A percentile compares a stretch with the other conserved stretches of the same genome.
Evolutionary conservation across 2,888 invertebrate genomes (phyloP).

Genomic region (Seladonia tumulorum): DNA sequence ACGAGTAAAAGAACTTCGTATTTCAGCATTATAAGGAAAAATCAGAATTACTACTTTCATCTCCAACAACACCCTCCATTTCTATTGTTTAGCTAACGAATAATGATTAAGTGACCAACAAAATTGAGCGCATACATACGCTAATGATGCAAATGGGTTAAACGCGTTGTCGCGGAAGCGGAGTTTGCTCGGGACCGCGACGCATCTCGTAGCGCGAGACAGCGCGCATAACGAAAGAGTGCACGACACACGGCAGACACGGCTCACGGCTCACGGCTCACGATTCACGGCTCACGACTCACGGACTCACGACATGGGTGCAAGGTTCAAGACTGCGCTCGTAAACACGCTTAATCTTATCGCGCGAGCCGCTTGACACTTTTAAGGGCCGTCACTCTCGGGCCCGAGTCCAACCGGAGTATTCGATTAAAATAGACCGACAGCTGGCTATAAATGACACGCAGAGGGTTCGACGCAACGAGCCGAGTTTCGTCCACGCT

Average conservation of each 20-base stretch:
- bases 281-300: not conserved
- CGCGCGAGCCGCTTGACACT: constrained; percentile 39
- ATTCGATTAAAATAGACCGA: constrained; percentile 50
- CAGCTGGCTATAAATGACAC: constrained; percentile 33
- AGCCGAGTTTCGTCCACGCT: not conserved
- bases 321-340: constrained; percentile 63
- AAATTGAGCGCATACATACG: too few species aligned
- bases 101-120: too few species aligned
- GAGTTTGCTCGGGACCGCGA: not conserved
- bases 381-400: constrained; percentile 50
- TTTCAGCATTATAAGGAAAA: too few species aligned
- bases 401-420: constrained; percentile 44
- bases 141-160: too few species aligned
- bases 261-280: not conserved
- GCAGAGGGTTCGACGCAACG: not conserved
- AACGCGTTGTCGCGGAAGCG: not conserved
- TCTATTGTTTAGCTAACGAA: too few species aligned
- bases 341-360: constrained; percentile 72
- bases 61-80: too few species aligned
- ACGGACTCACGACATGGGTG: constrained; percentile 23
- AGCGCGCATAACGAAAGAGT: not conserved
- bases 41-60: too few species aligned
- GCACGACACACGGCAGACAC: not conserved
- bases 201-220: not conserved
- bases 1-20: too few species aligned